phyloP scores from a whole-genome alignment of 2,888 invertebrate genomes.

The Phortica magna region DNA sequence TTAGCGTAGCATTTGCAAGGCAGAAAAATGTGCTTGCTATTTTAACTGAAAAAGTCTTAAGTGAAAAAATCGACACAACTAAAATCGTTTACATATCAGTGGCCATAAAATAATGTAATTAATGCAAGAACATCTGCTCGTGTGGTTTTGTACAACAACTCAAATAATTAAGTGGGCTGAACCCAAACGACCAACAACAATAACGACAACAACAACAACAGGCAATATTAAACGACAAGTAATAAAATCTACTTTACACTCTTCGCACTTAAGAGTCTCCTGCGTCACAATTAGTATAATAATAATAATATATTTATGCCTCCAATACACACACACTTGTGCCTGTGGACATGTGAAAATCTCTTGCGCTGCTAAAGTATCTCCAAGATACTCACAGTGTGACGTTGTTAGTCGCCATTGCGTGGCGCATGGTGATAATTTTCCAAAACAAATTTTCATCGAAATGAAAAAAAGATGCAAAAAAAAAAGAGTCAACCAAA shows the following conservation, averaged over 20 bases:
- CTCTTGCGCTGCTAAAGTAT: background rate
- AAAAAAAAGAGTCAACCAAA: background rate
- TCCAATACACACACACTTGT: background rate
- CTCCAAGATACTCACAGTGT: slow-evolving; percentile 16
- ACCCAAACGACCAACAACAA: background rate
- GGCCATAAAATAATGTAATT: slow-evolving; percentile 27
- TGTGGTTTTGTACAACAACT: background rate
- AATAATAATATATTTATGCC: background rate
- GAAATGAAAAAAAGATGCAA: background rate
- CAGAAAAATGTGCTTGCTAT: background rate
- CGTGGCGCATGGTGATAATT: background rate
- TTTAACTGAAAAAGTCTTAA: background rate
- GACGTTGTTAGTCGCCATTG: background rate
- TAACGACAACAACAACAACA: background rate
- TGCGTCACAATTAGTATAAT: slow-evolving; percentile 21
- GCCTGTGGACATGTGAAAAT: background rate
- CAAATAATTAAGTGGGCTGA: background rate
- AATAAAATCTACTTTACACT: slow-evolving; percentile 4
- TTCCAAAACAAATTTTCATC: slow-evolving; percentile 8
- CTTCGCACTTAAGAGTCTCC: background rate
- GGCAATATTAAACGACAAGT: background rate
- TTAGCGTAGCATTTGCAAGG: background rate
- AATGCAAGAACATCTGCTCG: slow-evolving; percentile 25
- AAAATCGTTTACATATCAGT: background rate
- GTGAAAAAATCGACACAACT: background rate